Base-by-base conservation (phyloP, 2,888 invertebrate genomes). In the Tachystola acroxantha region DNA sequence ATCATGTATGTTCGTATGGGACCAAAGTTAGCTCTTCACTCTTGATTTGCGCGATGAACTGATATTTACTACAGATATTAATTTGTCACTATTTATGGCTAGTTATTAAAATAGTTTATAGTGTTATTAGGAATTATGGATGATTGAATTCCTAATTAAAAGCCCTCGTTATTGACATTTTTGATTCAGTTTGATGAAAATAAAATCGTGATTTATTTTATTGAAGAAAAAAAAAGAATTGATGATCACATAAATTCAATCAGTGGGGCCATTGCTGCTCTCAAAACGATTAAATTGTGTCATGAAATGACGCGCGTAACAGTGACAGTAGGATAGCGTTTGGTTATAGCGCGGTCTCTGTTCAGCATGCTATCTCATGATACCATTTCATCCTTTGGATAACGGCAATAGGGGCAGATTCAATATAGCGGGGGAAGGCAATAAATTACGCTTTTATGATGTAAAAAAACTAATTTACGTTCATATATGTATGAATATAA, bases 401-500 rank as follows among this genome's bases (percentile, higher is more conserved):
- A n/a, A n/a, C n/a, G n/a, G n/a, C n/a, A n/a, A n/a, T n/a, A n/a
- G n/a, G n/a, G n/a, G n/a, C n/a, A n/a, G 57, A 62, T 63, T 62
- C 57, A 59, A 66, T 71, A 60, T 84, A 82, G 79, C 84, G 88
- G 90, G 90, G 91, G 90, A 90, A 90, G 90, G 91, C 91, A 90
- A 90, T 89, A 88, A 88, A 89, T 88, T 90, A 91, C 91, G 91
- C 91, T 91, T 91, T 80, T 82, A 82, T 80, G 58, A 77, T 74
- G 69, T 80, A 77, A 74, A 73, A 73, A 73, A 73, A 71, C 57
- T 67, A 68, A 67, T 71, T 58, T 24, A 72, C 57, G 36, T 33
- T 36, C 32, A 33, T 25, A 32, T 28, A 35, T 35, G 42, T 41
- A 16, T 16, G 16, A 4, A 16, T 41, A 32, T 45, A 42, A 36